These are phyloP conservation scores for Montipora foliosa DNA, from an alignment of 64 coral and sea anemone genomes.

Conservation along the genomic window DNA sequence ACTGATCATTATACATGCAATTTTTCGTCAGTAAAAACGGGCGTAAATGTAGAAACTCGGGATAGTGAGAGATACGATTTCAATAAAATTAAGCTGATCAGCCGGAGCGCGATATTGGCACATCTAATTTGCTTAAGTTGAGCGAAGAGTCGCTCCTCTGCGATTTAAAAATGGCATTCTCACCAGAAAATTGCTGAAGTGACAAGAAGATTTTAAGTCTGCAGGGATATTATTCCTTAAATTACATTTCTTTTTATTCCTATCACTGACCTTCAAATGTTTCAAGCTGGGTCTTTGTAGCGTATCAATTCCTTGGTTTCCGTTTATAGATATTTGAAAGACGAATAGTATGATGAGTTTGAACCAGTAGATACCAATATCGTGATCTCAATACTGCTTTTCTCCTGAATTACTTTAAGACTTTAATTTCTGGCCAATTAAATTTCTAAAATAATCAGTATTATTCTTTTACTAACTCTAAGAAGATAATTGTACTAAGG, in stretches of 20 bases:
- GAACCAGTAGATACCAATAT: not conserved
- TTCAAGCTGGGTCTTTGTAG: not conserved
- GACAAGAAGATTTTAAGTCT: not conserved
- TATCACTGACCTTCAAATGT: not conserved
- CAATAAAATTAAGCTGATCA: constrained; percentile 7
- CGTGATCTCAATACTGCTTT: no score
- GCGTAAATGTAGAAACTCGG: not conserved
- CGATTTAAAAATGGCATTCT: no score
- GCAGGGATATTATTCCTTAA: not conserved
- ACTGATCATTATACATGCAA: no score
- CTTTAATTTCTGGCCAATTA: not conserved
- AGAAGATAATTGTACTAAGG: no score
- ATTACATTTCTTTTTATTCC: not conserved
- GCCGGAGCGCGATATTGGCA: not conserved
- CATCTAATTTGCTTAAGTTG: not conserved
- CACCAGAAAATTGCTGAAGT: no score
- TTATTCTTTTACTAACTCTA: no score
- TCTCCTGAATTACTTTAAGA: no score
- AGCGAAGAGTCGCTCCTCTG: no score
- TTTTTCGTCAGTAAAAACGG: no score
- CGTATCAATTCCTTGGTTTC: not conserved
- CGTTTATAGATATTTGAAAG: not conserved
- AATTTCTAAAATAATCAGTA: no score
- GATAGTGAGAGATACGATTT: not conserved
- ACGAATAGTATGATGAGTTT: not conserved